A percentile compares a stretch with the other conserved stretches of the same genome.
Conservation (phyloP, 2,888 invertebrate species). For the Crepidodera aurea region DNA sequence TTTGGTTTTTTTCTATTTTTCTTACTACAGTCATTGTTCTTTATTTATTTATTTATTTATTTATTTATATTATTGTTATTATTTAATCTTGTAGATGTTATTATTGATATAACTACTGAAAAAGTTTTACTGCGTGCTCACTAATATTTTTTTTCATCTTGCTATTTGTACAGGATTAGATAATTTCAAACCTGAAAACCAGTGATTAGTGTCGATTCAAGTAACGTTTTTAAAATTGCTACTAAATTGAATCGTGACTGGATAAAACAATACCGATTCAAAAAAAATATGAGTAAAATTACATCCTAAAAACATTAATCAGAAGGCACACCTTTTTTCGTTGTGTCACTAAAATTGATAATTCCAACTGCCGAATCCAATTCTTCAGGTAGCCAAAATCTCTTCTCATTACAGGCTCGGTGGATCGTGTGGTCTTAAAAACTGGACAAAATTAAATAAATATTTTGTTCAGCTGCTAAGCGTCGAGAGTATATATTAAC, state of each 20-base stretch:
- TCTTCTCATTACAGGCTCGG: background rate
- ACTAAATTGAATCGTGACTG: background rate
- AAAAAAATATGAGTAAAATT: background rate
- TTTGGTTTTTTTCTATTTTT: no score
- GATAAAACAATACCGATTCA: background rate
- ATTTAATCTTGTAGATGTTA: no score
- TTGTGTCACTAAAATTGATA: slow-evolving; percentile 22
- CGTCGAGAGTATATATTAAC: no score
- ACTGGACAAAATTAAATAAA: background rate
- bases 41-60: no score
- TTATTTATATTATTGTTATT: no score
- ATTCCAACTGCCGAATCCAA: slow-evolving; percentile 3
- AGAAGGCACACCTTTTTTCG: slow-evolving; percentile 12
- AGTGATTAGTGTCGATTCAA: background rate
- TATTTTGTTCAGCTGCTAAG: no score
- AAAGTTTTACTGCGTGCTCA: no score
- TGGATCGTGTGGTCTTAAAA: background rate
- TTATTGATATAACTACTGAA: no score
- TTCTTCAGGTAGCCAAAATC: slow-evolving; percentile 12
- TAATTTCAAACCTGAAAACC: no score
- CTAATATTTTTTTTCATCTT: no score
- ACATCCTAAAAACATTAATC: background rate
- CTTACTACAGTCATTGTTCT: no score
- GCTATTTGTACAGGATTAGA: no score
- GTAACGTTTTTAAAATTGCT: background rate